Evolutionary conservation across 2,797 vertebrate genomes (phyloP), one percentile per base, ranked within the genome.

Genomic region (Microcaecilia unicolor): DNA sequence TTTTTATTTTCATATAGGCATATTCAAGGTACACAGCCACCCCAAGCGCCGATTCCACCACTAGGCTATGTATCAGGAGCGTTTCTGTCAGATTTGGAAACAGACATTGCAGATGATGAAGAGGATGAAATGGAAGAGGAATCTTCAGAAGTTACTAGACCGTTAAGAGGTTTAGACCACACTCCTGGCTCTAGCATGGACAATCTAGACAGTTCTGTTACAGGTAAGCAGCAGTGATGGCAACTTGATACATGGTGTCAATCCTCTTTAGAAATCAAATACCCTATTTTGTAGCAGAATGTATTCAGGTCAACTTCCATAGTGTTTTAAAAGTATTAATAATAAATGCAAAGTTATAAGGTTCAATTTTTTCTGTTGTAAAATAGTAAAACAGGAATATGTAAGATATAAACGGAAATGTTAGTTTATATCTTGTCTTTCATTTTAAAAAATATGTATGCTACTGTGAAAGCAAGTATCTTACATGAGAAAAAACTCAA

Each of bases 171-270:
- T 30, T 81, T 97, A 20, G 94, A 94, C 55, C 91, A 96, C 79
- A 98, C 91, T 14, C 92, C 95, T 6, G 94, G 91, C 38, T 98
- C 94, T 51, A 98, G 96, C 67, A 91, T 92, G 85, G 94, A 99
- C 82, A 98, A 98, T 81, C 74, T 99, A 61, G 94, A 98, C 75
- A 98, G 93, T 82, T 98, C 94, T 50, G 71, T 97, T 69, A 90
- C 95, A 87, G 96, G 96, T 98, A 68, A 82, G 11, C 10, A 29
- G n/a, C 9, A 18, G 18, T 15, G 27, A 15, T 15, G n/a, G 29
- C 15, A 15, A 10, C 6, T 18, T 15, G 18, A 11, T 15, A 15
- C 18, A 29, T 10, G 27, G 15, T n/a, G n/a, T n/a, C n/a, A n/a
- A n/a, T n/a, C n/a, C n/a, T n/a, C n/a, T n/a, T n/a, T n/a, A n/a